Evolutionary conservation across 2,113 vertebrate species (phyloP), one percentile per base, ranked within the genome.

Genomic region (Sterrhoptilus dennistouni): DNA sequence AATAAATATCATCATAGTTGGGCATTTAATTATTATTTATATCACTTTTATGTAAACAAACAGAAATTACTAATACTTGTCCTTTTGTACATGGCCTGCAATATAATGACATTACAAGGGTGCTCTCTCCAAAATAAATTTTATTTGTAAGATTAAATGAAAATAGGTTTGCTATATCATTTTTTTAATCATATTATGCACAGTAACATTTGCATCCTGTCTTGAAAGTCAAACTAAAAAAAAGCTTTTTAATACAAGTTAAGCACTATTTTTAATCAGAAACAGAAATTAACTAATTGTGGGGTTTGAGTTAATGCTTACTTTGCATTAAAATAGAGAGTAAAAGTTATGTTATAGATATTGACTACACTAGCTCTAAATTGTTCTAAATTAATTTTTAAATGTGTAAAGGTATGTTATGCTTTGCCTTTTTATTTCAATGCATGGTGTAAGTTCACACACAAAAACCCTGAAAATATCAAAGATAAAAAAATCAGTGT

Each of bases 71-170:
- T 45, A 21, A 14, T 33, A 71, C 52, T 84, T 81, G 81, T 95
- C 21, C 66, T 74, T 95, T 96, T 93, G 53, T 89, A 63, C 75
- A 24, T 70, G 69, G 5, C 50, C n/a, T 86, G 77, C 77, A 87
- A 85, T 85, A 86, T 17, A 79, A 92, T 80, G 56, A 86, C 42
- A 69, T 74, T 89, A 54, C 11, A 23, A 28, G 42, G 13, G 6
- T 78, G 36, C 7, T 89, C 95, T 57, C 47, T 91, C 81, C 33
- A 79, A 96, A 95, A 85, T 52, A 19, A 90, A 85, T 96, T 93
- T 84, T 83, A 84, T 35, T 42, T 47, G 44, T 61, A 64, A 66
- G 82, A 36, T 11, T 83, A 52, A 90, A 75, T 4, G 2, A 84
- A 83, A 93, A 50, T 27, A 42, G 24, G 28, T 75, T 56, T 89